phyloP scores from a whole-genome alignment of 2,888 invertebrate genomes.

The Lasioglossum calceatum region DNA sequence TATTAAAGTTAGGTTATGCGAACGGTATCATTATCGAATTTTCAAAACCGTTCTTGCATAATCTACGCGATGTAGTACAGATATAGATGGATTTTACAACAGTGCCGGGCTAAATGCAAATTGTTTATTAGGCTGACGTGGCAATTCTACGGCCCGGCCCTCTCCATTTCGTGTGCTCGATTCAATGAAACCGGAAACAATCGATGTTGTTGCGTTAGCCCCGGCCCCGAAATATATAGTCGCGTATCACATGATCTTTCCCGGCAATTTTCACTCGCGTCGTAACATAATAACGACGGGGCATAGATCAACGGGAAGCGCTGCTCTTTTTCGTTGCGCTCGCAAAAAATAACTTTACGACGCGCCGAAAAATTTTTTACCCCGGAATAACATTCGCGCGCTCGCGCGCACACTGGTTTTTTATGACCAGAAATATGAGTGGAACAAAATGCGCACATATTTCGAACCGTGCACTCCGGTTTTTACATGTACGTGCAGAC shows the following conservation, averaged over 20 bases:
- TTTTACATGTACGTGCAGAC: neutral
- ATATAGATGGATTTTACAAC: slow-evolving; percentile 39
- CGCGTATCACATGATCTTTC: slow-evolving; percentile 15
- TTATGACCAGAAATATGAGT: slow-evolving; percentile 10
- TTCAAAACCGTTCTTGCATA: slow-evolving; percentile 52
- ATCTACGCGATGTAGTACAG: slow-evolving; percentile 43
- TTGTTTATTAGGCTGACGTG: slow-evolving; percentile 56
- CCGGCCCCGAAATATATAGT: slow-evolving; percentile 16
- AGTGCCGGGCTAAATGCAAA: slow-evolving; percentile 36
- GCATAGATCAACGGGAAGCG: neutral
- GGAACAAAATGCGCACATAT: neutral
- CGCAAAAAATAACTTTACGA: slow-evolving; percentile 13
- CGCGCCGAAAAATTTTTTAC: neutral
- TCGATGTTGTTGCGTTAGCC: slow-evolving; percentile 36
- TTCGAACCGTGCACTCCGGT: neutral
- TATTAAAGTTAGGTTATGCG: slow-evolving; percentile 28
- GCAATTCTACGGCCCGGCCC: slow-evolving; percentile 30
- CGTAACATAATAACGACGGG: slow-evolving; percentile 25
- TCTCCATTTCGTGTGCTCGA: slow-evolving; percentile 26
- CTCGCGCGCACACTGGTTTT: neutral
- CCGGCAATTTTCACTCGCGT: neutral
- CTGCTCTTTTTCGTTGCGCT: neutral
- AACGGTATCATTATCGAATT: slow-evolving; percentile 48
- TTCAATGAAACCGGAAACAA: slow-evolving; percentile 54
- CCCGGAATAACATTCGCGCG: neutral